Evolutionary conservation across 2,888 invertebrate genomes (phyloP), one percentile per base, ranked within the genome.

Genomic region (Tribolium freemani): DNA sequence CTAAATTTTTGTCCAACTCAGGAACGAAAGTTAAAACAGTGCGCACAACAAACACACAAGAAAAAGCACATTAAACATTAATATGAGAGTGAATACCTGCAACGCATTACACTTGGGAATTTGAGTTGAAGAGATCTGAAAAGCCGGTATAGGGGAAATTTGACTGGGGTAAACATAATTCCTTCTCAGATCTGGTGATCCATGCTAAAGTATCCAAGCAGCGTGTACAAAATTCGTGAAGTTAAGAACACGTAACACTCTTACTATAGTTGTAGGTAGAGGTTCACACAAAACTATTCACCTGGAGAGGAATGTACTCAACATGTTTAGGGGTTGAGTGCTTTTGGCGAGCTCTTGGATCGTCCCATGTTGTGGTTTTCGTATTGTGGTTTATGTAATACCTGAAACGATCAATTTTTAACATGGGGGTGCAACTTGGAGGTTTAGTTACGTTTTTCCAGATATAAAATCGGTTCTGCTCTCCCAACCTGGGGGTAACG

Each of bases 311-410:
- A 80, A 91, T 91, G 53, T 88, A 88, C 84, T 92, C 92, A 53
- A 87, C 88, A 45, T 75, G 86, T 57, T 85, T 86, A 9, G 87
- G 87, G 75, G 88, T 87, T 71, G 86, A 87, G 79, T 87, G 86
- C 63, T 76, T 76, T 11, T 76, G 69, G 51, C 76, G 77, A 56
- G 9, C 51, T 78, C 93, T 88, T 10, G 94, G 94, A 87, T 94
- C 94, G 82, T 94, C 93, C 90, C 94, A 92, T 80, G 93, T 91
- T 77, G 94, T 94, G 50, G 90, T 90, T 86, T 92, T 92, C 58
- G 90, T 92, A 74, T 90, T 88, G 83, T 92, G 93, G 86, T 94
- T 93, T 77, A 94, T 90, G 82, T 91, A 94, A 86, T 93, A 94
- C 80, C 94, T 94, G 86, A 70, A 68, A 10, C 53, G 48, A 51